phyloP scores from a whole-genome alignment of 2,888 invertebrate genomes.

The Cephus pygmeus region DNA sequence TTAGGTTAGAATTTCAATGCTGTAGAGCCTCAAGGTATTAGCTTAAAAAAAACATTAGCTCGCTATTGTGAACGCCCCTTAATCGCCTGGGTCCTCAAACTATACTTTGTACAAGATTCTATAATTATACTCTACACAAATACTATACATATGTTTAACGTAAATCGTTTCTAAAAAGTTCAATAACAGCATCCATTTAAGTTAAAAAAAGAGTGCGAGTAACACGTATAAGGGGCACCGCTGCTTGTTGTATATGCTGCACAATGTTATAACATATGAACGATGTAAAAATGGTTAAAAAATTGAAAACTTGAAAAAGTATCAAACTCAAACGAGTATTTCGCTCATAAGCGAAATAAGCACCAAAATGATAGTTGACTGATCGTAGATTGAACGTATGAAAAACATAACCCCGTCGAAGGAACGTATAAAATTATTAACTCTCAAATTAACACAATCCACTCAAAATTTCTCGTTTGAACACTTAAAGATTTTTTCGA shows the following conservation, averaged over 20 bases:
- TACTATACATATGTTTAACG: not conserved
- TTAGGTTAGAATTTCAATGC: no score
- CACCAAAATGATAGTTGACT: not conserved
- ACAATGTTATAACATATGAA: constrained; percentile 22
- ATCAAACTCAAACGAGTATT: not conserved
- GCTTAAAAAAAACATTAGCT: no score
- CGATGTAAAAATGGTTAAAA: not conserved
- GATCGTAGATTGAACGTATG: not conserved
- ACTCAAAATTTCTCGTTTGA: not conserved
- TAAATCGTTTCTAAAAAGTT: not conserved
- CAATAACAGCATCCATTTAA: not conserved
- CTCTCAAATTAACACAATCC: not conserved
- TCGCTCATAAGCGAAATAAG: not conserved
- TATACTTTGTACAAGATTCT: not conserved
- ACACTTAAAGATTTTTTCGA: not conserved
- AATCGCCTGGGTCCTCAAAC: no score
- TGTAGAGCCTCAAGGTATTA: no score
- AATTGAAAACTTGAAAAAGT: not conserved
- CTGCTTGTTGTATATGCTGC: constrained; percentile 45
- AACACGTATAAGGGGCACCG: constrained; percentile 27
- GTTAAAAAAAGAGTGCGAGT: not conserved
- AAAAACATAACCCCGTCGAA: not conserved
- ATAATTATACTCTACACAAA: not conserved
- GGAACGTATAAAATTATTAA: not conserved
- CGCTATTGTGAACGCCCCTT: no score